Evolutionary conservation across 2,797 vertebrate genomes (phyloP), one percentile per base, ranked within the genome.

Genomic region (Leucoraja ocellata): DNA sequence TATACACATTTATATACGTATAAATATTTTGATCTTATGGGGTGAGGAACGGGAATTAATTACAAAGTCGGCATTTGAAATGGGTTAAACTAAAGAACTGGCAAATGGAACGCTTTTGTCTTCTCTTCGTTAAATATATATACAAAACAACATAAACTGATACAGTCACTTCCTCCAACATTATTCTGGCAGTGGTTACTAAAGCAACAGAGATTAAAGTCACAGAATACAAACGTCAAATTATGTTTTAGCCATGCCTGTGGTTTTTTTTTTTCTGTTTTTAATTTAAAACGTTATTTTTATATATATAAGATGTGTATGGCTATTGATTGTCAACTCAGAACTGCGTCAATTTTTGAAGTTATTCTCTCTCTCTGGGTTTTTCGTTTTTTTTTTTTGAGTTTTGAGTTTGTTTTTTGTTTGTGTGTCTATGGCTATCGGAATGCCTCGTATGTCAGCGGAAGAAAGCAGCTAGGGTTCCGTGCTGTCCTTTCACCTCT

Each of bases 1-100:
- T 88, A 88, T 88, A 88, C 84, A 88, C 84, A 88, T 88, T 88
- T 88, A 88, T 88, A 88, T 88, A 88, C 61, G 84, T 88, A 88
- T 88, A 88, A 88, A 88, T 88, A 88, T 88, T 88, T 88, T 88
- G 84, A 88, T 88, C 68, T 88, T 68, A 88, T 88, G 61, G 65
- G 65, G 36, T 61, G 84, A 68, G 63, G n/a, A 13, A 63, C 5
- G 46, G 46, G 81, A 23, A 88, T 88, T 88, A 88, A 88, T 88
- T 88, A 88, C 84, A 88, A 88, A 88, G 63, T 88, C 16, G 84
- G 84, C 84, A 88, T 88, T 88, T 88, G 68, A 88, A 88, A 88
- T 88, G 63, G 84, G 68, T 88, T 54, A 88, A 88, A 68, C 68
- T n/a, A 63, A 88, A 63, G 84, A 88, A n/a, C 84, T 68, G 84